Evolutionary conservation across 2,113 vertebrate species (phyloP), one percentile per base, ranked within the genome.

Genomic region (Ondatra zibethicus): DNA sequence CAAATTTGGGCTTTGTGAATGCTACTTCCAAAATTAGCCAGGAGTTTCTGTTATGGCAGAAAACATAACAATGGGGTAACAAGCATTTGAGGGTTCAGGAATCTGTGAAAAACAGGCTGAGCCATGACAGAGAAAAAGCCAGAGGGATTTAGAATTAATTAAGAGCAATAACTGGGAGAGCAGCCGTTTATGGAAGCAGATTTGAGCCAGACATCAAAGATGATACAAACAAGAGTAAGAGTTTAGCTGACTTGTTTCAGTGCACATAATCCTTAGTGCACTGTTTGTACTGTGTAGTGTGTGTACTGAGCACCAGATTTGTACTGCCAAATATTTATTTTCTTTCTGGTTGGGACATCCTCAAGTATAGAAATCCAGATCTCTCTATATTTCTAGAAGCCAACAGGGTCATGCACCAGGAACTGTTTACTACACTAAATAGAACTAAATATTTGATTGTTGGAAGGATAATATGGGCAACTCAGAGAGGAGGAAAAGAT

Each of bases 1-100:
- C 91, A 97, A 97, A 96, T 97, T 45, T 78, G 73, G 81, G 63
- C 50, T 96, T 96, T 95, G 88, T 94, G 96, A 97, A 94, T 92
- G 89, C 94, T 97, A 95, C 96, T 97, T 95, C 95, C 80, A 92
- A 89, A 97, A 96, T 70, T 81, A 89, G 81, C 73, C 55, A 95
- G 55, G n/a, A 82, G 82, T 65, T n/a, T n/a, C n/a, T n/a, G n/a
- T n/a, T n/a, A n/a, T 96, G 96, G 89, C 96, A 97, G 93, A 96
- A 97, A 58, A 58, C 6, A 97, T 88, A 23, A 85, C 91, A 93
- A 87, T 1, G 0, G 81, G 45, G 55, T 89, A 91, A 96, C 73
- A 96, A 75, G 86, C 73, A 2, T 89, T 86, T 92, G 70, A 23
- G 65, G 77, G 86, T 82, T 96, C 82, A 95, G 92, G 91, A 92